Conservation (phyloP, 2,888 invertebrate species). For the Drosophila pullipes region DNA sequence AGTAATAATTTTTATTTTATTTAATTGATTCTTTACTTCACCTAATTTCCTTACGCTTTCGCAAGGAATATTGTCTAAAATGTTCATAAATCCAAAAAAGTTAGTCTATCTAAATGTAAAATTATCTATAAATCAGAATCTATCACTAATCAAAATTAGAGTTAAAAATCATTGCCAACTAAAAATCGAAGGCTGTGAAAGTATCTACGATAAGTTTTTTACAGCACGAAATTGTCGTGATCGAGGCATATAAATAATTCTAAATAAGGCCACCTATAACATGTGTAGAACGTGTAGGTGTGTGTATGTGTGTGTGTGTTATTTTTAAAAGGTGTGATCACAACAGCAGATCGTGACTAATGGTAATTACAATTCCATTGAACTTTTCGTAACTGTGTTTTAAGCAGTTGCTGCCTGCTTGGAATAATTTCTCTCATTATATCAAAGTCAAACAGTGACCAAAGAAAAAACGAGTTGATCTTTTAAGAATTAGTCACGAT, state of each 20-base stretch:
- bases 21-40: neutral
- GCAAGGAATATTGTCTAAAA: neutral
- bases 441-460: conserved; percentile 7
- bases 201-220: neutral
- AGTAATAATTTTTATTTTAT: neutral
- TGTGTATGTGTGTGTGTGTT: neutral
- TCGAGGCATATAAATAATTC: neutral
- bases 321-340: conserved; percentile 29
- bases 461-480: conserved; percentile 13
- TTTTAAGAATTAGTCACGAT: conserved; percentile 45
- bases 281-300: conserved; percentile 1
- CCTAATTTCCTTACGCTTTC: neutral
- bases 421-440: conserved; percentile 15
- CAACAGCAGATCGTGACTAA: conserved; percentile 39
- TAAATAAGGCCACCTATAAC: neutral
- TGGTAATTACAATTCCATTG: conserved; percentile 37
- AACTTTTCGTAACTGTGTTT: conserved; percentile 29
- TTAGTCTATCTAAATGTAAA: neutral
- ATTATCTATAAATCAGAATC: neutral
- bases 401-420: conserved; percentile 2
- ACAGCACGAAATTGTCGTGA: neutral
- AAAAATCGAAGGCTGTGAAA: neutral
- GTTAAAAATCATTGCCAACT: neutral
- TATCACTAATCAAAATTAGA: neutral
- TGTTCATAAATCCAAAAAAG: neutral